phyloP scores from a whole-genome alignment of 2,113 vertebrate species.

The Motacilla alba region DNA sequence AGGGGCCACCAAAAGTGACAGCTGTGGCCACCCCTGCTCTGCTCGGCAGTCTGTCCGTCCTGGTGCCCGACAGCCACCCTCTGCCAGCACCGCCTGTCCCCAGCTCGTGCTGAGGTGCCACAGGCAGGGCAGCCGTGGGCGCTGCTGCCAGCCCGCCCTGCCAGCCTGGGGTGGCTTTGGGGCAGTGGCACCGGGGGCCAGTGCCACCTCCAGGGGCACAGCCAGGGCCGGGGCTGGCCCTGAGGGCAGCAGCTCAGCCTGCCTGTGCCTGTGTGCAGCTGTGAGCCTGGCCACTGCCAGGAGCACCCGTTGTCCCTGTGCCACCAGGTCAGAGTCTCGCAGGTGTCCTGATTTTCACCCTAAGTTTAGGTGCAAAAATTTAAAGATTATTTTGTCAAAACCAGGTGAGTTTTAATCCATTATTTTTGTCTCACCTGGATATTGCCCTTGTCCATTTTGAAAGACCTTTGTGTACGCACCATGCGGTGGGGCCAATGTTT shows the following conservation, averaged over 20 bases:
- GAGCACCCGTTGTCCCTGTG: accelerated
- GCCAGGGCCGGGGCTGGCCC: neutral
- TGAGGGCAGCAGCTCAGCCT: neutral
- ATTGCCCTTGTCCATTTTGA: neutral
- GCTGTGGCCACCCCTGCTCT: neutral
- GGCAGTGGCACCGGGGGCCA: accelerated
- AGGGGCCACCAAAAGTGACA: neutral
- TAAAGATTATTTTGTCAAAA: neutral
- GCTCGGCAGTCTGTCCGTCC: neutral
- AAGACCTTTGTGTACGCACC: neutral
- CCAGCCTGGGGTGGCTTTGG: neutral
- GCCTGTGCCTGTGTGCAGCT: accelerated
- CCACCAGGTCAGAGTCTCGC: neutral
- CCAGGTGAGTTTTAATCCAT: neutral
- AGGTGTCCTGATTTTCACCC: accelerated
- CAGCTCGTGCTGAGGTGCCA: neutral
- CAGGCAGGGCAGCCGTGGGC: neutral
- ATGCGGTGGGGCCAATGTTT: neutral
- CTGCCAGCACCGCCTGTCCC: accelerated
- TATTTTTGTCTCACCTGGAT: neutral
- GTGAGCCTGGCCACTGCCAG: accelerated
- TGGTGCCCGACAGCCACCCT: neutral
- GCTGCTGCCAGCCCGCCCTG: too few species aligned
- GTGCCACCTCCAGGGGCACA: neutral
- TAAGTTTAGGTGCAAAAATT: neutral